Evolutionary conservation across 2,888 invertebrate genomes (phyloP).

Genomic region (Smittia aterrima): DNA sequence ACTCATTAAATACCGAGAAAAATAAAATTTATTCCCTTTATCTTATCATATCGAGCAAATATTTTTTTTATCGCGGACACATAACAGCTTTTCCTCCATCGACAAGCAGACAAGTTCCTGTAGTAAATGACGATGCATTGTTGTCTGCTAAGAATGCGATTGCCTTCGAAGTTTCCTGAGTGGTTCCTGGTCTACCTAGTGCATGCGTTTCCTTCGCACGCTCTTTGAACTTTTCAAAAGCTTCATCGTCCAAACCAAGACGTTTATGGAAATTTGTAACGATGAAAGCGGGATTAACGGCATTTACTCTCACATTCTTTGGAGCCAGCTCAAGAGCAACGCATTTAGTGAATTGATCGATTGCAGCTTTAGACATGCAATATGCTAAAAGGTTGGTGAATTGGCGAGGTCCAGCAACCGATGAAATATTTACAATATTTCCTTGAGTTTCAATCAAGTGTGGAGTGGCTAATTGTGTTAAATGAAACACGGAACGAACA

Average conservation of each 20-base stretch:
- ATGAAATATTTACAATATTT: slow-evolving; percentile 89
- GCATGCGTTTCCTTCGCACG: slow-evolving; percentile 83
- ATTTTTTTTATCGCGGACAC: slow-evolving; percentile 81
- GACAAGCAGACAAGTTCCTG: slow-evolving; percentile 77
- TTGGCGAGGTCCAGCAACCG: slow-evolving; percentile 83
- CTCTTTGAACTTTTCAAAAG: slow-evolving; percentile 77
- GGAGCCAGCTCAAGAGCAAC: slow-evolving; percentile 77
- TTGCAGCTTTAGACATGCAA: slow-evolving; percentile 86
- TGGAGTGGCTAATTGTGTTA: slow-evolving; percentile 82
- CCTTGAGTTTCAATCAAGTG: slow-evolving; percentile 77
- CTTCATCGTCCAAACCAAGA: slow-evolving; percentile 71
- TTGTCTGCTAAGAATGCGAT: slow-evolving; percentile 88
- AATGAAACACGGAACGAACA: slow-evolving; percentile 70
- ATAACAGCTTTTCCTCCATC: slow-evolving; percentile 88
- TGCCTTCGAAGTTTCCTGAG: slow-evolving; percentile 80
- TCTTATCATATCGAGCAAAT: too few species aligned
- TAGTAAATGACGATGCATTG: slow-evolving; percentile 69
- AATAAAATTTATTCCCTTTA: too few species aligned
- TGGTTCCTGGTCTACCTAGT: slow-evolving; percentile 77
- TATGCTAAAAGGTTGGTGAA: slow-evolving; percentile 87
- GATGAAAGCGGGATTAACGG: slow-evolving; percentile 94
- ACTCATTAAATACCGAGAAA: too few species aligned
- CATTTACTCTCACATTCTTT: slow-evolving; percentile 81
- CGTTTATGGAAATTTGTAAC: slow-evolving; percentile 81
- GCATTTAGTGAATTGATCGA: slow-evolving; percentile 93